Percentiles rank a stretch among this genome's conserved stretches.
Evolutionary conservation across 2,113 vertebrate genomes (phyloP).

Genomic region (Egretta garzetta): DNA sequence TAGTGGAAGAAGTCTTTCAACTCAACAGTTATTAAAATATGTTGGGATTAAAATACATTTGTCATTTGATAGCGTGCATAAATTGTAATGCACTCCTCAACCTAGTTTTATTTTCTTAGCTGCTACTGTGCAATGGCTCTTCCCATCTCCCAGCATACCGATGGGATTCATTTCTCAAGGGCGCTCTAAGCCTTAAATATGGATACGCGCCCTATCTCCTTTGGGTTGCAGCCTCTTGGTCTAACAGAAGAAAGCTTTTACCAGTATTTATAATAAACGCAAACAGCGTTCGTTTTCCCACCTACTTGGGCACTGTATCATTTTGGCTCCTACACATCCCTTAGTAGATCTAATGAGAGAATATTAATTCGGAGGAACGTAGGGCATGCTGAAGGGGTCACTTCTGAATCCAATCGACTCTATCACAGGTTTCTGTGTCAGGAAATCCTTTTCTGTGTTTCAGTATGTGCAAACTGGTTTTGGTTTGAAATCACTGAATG

Average conservation of each 20-base stretch:
- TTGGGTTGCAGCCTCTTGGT: not conserved
- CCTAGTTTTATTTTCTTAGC: not conserved
- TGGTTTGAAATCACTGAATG: not conserved
- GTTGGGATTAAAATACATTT: not conserved
- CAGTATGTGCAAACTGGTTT: not conserved
- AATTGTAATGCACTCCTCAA: not conserved
- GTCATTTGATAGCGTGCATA: not conserved
- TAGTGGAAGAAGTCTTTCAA: not conserved
- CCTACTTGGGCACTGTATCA: not conserved
- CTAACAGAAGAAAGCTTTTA: not conserved
- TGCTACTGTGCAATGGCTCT: not conserved
- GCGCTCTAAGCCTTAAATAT: not conserved
- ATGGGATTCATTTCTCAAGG: not conserved
- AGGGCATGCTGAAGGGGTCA: not conserved
- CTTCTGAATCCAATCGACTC: not conserved
- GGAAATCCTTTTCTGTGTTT: not conserved
- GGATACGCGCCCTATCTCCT: not conserved
- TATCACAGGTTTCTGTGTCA: not conserved
- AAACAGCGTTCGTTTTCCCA: not conserved
- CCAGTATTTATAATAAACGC: not conserved
- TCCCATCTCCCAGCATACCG: not conserved
- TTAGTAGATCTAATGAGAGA: not conserved
- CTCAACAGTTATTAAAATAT: not conserved
- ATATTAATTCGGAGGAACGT: not conserved
- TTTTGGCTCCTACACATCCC: not conserved